Conservation (phyloP, 1,140 invertebrate genomes). For the Drosophila truncata region DNA sequence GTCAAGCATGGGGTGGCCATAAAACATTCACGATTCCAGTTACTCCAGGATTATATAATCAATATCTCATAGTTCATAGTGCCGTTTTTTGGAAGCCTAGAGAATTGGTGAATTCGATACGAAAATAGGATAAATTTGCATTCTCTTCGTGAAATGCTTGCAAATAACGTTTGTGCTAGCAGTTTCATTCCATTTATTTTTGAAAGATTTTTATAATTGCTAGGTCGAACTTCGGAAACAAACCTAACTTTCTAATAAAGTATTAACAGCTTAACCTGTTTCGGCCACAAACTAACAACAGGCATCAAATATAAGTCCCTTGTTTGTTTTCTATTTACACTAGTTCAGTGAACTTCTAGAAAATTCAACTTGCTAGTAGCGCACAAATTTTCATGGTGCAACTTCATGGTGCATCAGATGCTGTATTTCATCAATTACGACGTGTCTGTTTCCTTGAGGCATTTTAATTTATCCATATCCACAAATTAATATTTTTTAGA, state of each 20-base stretch:
- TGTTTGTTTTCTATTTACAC: constrained; percentile 3
- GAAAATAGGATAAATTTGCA: no score
- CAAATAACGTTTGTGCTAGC: background rate
- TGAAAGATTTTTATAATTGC: background rate
- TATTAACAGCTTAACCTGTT: constrained; percentile 9
- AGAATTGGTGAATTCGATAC: background rate
- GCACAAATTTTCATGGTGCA: background rate
- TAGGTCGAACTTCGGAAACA: background rate
- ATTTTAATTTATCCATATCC: background rate
- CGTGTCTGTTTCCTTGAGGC: background rate
- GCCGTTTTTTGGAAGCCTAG: background rate
- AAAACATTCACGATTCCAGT: constrained; percentile 22
- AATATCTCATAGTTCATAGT: background rate
- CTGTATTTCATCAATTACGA: constrained; percentile 10
- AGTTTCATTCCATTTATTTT: background rate
- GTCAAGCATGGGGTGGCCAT: background rate
- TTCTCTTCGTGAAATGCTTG: background rate
- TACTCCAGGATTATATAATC: background rate
- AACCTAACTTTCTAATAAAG: constrained; percentile 1
- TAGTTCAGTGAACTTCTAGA: constrained; percentile 46
- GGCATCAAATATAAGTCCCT: background rate
- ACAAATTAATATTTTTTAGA: no score
- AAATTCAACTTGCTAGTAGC: constrained; percentile 5
- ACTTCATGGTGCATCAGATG: background rate
- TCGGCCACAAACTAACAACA: constrained; percentile 6